Evolutionary conservation across 1,140 invertebrate genomes (phyloP).

Genomic region (Formica selysi): DNA sequence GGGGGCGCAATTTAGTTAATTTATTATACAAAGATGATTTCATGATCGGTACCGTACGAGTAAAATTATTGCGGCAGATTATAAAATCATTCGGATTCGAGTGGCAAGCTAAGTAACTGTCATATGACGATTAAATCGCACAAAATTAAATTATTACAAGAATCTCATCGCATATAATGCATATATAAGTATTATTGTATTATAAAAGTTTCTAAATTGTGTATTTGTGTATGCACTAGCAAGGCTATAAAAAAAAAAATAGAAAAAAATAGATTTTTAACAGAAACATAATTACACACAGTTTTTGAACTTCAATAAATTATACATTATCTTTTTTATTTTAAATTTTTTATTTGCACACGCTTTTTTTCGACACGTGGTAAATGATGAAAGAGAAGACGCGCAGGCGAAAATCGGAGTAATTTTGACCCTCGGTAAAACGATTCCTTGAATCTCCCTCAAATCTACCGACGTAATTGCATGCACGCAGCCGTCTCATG

Average conservation of each 20-base stretch:
- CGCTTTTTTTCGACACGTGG: slow-evolving; percentile 1
- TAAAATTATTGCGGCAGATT: not conserved
- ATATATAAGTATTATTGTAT: not conserved
- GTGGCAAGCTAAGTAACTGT: not conserved
- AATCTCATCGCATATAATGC: not conserved
- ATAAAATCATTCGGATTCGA: not conserved
- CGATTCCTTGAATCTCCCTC: slow-evolving; percentile 12
- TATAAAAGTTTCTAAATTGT: not conserved
- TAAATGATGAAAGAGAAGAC: not conserved
- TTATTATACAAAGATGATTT: not conserved
- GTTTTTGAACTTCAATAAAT: not conserved
- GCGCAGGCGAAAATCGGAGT: slow-evolving; percentile 6
- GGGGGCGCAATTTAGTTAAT: not conserved
- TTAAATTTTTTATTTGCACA: not conserved
- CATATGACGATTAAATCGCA: not conserved
- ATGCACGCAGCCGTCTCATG: slow-evolving; percentile 41
- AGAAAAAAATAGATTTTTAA: not conserved
- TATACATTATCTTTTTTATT: not conserved
- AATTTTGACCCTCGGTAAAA: slow-evolving; percentile 24
- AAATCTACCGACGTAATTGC: slow-evolving; percentile 42
- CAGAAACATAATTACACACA: not conserved
- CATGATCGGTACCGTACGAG: not conserved
- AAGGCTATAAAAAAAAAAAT: not conserved
- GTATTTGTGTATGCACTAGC: not conserved
- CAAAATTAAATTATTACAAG: not conserved